These are phyloP conservation scores for Sardinella longiceps DNA, from an alignment of 2,797 vertebrate genomes.

Conservation along the genomic window DNA sequence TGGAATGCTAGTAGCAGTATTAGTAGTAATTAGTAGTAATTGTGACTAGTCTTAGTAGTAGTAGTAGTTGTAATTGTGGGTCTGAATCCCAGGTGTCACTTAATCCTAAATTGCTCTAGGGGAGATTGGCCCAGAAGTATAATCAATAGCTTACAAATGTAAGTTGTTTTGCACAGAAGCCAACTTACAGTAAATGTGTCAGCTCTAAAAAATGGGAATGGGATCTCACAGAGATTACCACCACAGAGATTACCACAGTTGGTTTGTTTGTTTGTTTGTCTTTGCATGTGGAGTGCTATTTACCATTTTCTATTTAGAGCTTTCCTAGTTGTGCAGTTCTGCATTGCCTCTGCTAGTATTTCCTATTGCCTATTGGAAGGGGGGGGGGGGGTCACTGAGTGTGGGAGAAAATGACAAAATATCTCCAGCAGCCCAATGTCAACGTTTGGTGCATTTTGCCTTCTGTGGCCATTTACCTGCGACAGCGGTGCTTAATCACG, in stretches of 20 bases:
- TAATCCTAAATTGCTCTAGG: too few relatives aligned
- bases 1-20: too few relatives aligned
- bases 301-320: background rate
- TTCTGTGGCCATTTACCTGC: conserved; percentile 69
- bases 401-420: conserved; percentile 57
- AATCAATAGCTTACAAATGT: too few relatives aligned
- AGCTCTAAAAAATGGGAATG: too few relatives aligned
- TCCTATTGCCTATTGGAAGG: background rate
- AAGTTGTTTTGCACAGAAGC: too few relatives aligned
- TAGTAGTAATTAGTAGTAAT: too few relatives aligned
- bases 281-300: background rate
- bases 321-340: background rate
- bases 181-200: too few relatives aligned
- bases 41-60: too few relatives aligned
- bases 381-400: conserved; percentile 19
- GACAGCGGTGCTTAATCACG: conserved; percentile 74
- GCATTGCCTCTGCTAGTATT: background rate
- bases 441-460: conserved; percentile 62
- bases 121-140: too few relatives aligned
- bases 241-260: background rate
- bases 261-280: background rate
- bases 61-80: too few relatives aligned
- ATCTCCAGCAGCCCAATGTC: conserved; percentile 63
- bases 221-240: background rate
- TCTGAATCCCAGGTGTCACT: too few relatives aligned